Percentiles rank a stretch among this genome's conserved stretches.
Conservation (phyloP, 2,888 invertebrate species). For the Ochlodes sylvanus region DNA sequence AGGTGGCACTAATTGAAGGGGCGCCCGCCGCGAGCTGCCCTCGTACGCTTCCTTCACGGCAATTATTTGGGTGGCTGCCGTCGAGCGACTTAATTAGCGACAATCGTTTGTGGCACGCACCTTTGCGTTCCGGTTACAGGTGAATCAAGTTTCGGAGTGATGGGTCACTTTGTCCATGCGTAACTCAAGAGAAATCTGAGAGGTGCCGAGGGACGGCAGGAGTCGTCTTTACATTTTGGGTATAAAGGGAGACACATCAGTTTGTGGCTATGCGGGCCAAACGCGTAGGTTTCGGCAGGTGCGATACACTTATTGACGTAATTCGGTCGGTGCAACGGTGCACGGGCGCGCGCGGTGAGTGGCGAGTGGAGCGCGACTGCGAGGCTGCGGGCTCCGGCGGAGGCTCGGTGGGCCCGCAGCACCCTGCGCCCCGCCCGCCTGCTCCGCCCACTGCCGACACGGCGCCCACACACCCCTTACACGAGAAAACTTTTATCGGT, state of each 20-base stretch:
- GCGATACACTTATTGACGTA: conserved; percentile 11
- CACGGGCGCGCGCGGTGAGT: conserved; percentile 64
- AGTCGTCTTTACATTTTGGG: neutral
- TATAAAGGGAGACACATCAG: neutral
- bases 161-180: conserved; percentile 11
- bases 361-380: conserved; percentile 75
- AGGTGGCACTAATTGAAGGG: conserved; percentile 80
- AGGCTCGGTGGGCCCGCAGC: conserved; percentile 48
- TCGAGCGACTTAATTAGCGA: conserved; percentile 65
- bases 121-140: conserved; percentile 56
- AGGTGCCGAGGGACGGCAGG: neutral
- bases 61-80: conserved; percentile 76
- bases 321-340: conserved; percentile 45
- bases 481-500: conserved; percentile 4
- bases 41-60: conserved; percentile 75
- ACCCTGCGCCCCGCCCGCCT: conserved; percentile 76
- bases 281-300: neutral
- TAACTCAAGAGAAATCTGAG: neutral
- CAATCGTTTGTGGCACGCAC: conserved; percentile 62
- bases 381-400: conserved; percentile 47
- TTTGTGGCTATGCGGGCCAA: neutral
- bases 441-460: conserved; percentile 62
- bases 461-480: conserved; percentile 60
- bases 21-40: conserved; percentile 66
- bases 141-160: conserved; percentile 36